Evolutionary conservation across 1,140 invertebrate species (phyloP), one percentile per base, ranked within the genome.

Genomic region (Procambarus virginalis): DNA sequence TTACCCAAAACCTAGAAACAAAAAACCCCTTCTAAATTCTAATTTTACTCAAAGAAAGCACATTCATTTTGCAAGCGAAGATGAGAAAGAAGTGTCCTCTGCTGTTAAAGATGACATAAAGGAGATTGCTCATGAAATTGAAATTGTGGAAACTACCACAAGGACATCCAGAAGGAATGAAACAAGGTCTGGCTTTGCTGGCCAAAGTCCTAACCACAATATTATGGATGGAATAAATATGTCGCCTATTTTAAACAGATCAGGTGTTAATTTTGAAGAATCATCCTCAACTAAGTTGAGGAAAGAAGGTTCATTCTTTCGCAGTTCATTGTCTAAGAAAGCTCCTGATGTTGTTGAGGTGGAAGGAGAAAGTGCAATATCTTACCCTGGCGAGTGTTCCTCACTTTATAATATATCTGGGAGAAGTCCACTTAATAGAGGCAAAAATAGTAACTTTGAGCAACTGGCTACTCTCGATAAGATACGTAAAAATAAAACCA

Each of bases 401-500:
- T 70, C 68, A 6, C 10, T 70, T 12, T 70, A 70, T n/a, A 51
- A 8, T 55, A 20, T 80, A 55, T n/a, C 78, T 22, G 55, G 55
- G n/a, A 80, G 48, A 20, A 55, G 17, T 55, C 78, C 48, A 12
- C 22, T 34, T 9, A 80, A 51, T 22, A 80, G n/a, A 8, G 22
- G 22, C 55, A 78, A 51, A 49, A 48, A 46, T 78, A 49, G 76
- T n/a, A 85, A 60, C 22, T 20, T 85, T 55, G 84, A 85, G 22
- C 70, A 85, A 45, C 22, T 85, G 51, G 84, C 84, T 48, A 85
- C 84, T 17, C 73, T 85, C 0, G 73, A 75, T 5, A 75, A 58
- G 20, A 85, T 85, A 76, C 78, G 75, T 60, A 75, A 85, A 22
- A 85, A 77, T 48, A 85, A 85, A 14, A 85, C 84, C 1, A 77